These are phyloP conservation scores for Pristiophorus japonicus DNA, from an alignment of 2,113 vertebrate genomes.

Conservation along the genomic window DNA sequence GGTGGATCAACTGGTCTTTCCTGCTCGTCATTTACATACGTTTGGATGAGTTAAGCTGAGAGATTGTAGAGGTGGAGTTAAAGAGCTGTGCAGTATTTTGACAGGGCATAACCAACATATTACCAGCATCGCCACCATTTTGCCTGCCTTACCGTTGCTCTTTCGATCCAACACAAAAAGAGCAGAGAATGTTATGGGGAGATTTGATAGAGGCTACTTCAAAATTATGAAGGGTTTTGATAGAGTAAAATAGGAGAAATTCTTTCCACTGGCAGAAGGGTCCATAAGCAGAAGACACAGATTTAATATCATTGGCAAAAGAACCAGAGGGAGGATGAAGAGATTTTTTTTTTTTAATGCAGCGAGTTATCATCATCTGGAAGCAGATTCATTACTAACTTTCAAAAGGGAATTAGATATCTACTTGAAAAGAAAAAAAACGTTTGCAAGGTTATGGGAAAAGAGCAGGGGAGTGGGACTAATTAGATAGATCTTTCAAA, in stretches of 20 bases:
- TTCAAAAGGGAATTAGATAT: too few species aligned
- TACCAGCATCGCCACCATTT: background rate
- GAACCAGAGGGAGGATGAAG: background rate
- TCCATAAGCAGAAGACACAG: background rate
- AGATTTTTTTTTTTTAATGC: background rate
- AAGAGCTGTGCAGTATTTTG: background rate
- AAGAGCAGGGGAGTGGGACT: background rate
- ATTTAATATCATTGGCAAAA: background rate
- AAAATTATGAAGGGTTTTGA: background rate
- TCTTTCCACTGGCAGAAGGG: too few species aligned
- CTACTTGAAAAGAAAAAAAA: too few species aligned
- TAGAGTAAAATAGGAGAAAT: too few species aligned
- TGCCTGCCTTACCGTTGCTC: background rate
- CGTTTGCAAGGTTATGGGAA: background rate
- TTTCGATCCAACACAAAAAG: background rate
- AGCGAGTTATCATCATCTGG: background rate
- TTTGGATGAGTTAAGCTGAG: too few species aligned
- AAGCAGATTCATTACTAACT: too few species aligned
- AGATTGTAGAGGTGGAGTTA: too few species aligned
- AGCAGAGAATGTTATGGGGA: background rate
- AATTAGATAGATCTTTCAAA: too few species aligned
- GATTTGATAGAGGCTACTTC: background rate
- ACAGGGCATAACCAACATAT: too few species aligned
- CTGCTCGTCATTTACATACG: too few species aligned
- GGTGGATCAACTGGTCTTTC: background rate